A percentile compares a stretch with the other conserved stretches of the same genome.
Evolutionary conservation across 2,797 vertebrate species (phyloP).

Genomic region (Tiaroga cobitis): DNA sequence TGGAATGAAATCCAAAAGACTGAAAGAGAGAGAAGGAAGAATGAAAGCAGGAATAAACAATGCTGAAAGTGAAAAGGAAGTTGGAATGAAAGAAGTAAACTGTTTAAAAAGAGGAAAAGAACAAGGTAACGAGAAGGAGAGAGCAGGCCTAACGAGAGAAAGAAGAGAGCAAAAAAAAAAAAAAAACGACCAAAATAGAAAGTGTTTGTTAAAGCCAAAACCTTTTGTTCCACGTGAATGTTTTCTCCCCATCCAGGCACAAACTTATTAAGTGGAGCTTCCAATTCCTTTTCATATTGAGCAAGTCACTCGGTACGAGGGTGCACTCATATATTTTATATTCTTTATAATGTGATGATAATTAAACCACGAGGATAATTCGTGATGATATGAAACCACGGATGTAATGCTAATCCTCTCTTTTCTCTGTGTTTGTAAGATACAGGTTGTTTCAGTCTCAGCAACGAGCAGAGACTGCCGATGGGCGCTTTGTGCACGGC

Average conservation of each 20-base stretch:
- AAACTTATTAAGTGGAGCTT: background rate
- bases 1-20: conserved; percentile 72
- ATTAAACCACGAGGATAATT: background rate
- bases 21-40: conserved; percentile 70
- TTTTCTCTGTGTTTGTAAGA: conserved; percentile 46
- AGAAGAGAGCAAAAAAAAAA: background rate
- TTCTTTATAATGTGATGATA: background rate
- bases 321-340: background rate
- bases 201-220: background rate
- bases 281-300: background rate
- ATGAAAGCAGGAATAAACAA: conserved; percentile 58
- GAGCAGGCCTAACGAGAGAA: conserved; percentile 50
- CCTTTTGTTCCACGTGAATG: background rate
- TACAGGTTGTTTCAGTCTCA: conserved; percentile 54
- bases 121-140: conserved; percentile 63
- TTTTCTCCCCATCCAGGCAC: background rate
- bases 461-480: conserved; percentile 72
- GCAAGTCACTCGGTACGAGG: background rate
- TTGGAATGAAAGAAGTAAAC: conserved; percentile 67
- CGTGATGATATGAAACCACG: background rate
- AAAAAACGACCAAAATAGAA: background rate
- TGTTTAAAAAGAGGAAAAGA: conserved; percentile 62
- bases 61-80: conserved; percentile 71
- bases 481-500: conserved; percentile 87
- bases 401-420: conserved; percentile 44